phyloP scores from a whole-genome alignment of 2,113 vertebrate genomes.

The Tragelaphus buxtoni region DNA sequence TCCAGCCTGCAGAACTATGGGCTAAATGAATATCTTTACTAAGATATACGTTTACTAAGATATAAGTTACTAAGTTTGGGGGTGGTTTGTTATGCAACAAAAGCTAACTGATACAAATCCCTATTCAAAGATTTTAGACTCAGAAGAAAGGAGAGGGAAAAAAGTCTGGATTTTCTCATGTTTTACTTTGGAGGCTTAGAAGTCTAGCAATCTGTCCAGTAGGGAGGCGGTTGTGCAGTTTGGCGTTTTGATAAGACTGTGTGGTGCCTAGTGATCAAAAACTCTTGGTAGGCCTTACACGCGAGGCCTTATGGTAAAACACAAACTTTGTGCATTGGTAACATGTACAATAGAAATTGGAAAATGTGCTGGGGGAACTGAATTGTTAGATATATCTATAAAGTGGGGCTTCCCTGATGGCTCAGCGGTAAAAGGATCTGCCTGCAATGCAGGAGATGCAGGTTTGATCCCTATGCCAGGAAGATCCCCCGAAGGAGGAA shows the following conservation, averaged over 20 bases:
- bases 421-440: not conserved
- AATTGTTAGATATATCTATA: not conserved
- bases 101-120: not conserved
- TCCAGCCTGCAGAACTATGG: not conserved
- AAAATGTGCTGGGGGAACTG: not conserved
- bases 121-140: not conserved
- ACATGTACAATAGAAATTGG: not conserved
- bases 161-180: not conserved
- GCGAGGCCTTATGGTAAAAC: not conserved
- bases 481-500: not conserved
- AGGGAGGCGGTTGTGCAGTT: not conserved
- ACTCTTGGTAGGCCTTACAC: not conserved
- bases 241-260: not conserved
- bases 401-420: not conserved
- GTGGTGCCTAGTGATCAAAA: not conserved
- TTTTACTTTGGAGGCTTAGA: not conserved
- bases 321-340: not conserved
- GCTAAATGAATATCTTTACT: not conserved
- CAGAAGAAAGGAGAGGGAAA: not conserved
- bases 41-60: no score
- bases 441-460: not conserved
- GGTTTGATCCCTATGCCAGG: not conserved
- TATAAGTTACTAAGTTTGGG: not conserved
- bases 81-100: not conserved
- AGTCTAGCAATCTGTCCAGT: not conserved